Base-by-base conservation (phyloP, 2,113 vertebrate species). In the Daphoenositta chrysoptera region DNA sequence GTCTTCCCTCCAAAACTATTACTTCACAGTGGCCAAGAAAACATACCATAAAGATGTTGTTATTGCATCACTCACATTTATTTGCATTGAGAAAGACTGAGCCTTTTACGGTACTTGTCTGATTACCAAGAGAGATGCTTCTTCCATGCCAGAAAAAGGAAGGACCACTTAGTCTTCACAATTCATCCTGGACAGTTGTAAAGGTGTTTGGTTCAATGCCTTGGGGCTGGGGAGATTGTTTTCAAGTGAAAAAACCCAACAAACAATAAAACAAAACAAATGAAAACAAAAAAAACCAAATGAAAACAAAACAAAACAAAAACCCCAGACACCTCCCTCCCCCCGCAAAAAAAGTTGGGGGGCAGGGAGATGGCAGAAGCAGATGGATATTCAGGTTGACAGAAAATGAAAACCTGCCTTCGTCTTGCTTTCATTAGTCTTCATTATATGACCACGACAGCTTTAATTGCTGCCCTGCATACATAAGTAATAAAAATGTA, bases 401-500 rank as follows among this genome's bases (percentile, higher is more conserved):
- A 94, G 89, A 94, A 97, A 95, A 94, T 94, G 83, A 98, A 97
- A 98, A 83, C 69, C 83, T 93, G 87, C 83, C 87, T 91, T 91
- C 40, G 1, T 93, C 88, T 95, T 68, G 92, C 95, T 91, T 96
- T 97, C 95, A 94, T 98, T 97, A 96, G 93, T 97, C 97, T 97
- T 97, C 95, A 96, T 97, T 96, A 97, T 91, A 81, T 95, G 95
- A 95, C 97, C 94, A 88, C 2, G 79, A 92, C 95, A 97, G 90
- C 95, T 97, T 97, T 97, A 96, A 97, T 95, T 96, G 95, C 95
- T 92, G 92, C 92, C 96, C 96, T 66, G 61, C 92, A 96, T 96
- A 94, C 95, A 96, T 94, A 94, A 97, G 96, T 95, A 97, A 97
- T 98, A 98, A 98, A 98, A 96, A 98, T 93, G 97, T 98, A 97